Evolutionary conservation across 2,888 invertebrate species (phyloP).

Genomic region (Caenorhabditis sp.): DNA sequence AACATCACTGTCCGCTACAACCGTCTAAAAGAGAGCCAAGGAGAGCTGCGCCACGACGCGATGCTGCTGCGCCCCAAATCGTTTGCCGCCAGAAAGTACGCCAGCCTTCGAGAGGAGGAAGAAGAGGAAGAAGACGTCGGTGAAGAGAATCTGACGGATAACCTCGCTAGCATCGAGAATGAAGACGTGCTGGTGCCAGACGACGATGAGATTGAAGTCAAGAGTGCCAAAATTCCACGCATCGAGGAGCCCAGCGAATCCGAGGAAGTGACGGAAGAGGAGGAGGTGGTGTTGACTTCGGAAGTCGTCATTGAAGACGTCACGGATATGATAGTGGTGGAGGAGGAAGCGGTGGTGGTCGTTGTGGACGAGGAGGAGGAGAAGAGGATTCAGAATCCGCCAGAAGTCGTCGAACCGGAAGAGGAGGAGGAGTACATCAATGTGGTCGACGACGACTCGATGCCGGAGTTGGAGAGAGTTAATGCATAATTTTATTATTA

Average conservation of each 20-base stretch:
- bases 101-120: not conserved
- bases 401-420: not conserved
- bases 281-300: not conserved
- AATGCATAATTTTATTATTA: not conserved
- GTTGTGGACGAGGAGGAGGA: not conserved
- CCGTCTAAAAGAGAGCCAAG: conserved; percentile 3
- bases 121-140: not conserved
- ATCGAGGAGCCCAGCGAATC: not conserved
- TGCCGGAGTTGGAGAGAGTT: conserved; percentile 14
- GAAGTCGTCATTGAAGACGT: not conserved
- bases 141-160: not conserved
- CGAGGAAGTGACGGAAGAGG: not conserved
- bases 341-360: not conserved
- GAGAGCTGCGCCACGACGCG: no score
- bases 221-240: not conserved
- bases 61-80: not conserved
- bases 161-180: not conserved
- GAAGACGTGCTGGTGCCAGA: not conserved
- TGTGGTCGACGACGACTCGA: conserved; percentile 41
- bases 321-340: not conserved
- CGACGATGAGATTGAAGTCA: not conserved
- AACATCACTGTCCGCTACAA: conserved; percentile 49
- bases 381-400: not conserved
- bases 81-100: no score
- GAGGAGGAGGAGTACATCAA: conserved; percentile 44